A percentile compares a stretch with the other conserved stretches of the same genome.
These are phyloP conservation scores for Phymorhynchus buccinoides DNA, from an alignment of 1,140 invertebrate species.

Conservation along the genomic window DNA sequence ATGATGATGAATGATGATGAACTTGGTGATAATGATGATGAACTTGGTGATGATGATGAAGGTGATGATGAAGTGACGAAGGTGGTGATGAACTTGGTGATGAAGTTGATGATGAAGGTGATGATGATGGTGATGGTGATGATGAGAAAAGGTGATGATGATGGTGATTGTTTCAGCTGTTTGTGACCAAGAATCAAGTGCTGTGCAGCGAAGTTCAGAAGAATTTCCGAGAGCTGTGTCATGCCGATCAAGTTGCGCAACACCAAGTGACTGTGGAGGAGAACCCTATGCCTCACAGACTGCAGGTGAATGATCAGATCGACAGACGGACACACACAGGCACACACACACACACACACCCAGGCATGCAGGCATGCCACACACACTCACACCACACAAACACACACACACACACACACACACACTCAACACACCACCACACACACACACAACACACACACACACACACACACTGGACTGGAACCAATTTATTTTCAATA, in stretches of 20 bases:
- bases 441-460: too few species aligned
- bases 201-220: conserved; percentile 68
- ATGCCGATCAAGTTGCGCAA: conserved; percentile 50
- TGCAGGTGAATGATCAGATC: too few species aligned
- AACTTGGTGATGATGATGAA: background rate
- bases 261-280: conserved; percentile 47
- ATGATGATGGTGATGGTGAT: background rate
- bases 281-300: conserved; percentile 49
- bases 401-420: too few species aligned
- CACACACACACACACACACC: too few species aligned
- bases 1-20: too few species aligned
- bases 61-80: background rate
- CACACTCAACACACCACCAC: too few species aligned
- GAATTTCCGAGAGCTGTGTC: conserved; percentile 63
- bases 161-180: conserved; percentile 57
- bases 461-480: too few species aligned
- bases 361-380: too few species aligned
- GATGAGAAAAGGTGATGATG: too few species aligned
- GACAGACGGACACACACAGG: too few species aligned
- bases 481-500: too few species aligned
- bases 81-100: background rate
- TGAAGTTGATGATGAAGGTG: background rate
- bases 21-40: background rate
- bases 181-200: conserved; percentile 68
- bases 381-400: too few species aligned